Evolutionary conservation across 2,888 invertebrate species (phyloP), one percentile per base, ranked within the genome.

Genomic region (Gryllus longicercus): DNA sequence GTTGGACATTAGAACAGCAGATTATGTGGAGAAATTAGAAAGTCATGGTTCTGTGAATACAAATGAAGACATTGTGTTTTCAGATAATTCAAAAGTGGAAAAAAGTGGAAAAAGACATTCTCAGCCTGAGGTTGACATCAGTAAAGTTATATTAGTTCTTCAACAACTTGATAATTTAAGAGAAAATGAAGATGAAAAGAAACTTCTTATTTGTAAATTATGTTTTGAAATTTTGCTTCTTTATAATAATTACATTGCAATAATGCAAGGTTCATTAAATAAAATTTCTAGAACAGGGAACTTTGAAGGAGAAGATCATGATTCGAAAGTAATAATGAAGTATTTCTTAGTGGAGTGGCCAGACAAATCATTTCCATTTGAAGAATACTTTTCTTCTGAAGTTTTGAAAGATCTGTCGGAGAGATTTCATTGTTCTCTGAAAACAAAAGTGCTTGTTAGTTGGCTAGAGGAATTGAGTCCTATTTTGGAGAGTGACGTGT

Each of bases 301-400:
- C 38, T 38, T 38, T 38, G 38, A 38, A 38, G 38, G 38, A 38
- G 8, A 12, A 49, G 21, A 63, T 25, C 21, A 77, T 78, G 51
- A 63, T 63, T 49, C 49, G 75, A 14, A 50, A 51, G 49, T 38
- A 50, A 77, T 5, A 50, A 74, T 63, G 25, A 38, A 16, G 50
- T 50, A 21, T 51, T 63, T 63, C n/a, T 8, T 63, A 14, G n/a
- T 63, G 14, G 63, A 63, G n/a, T 63, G 63, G 63, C 14, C 63
- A 75, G 25, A 25, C 8, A 75, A 75, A 79, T 79, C 76, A 25
- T 85, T 85, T 82, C 85, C 85, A 8, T 84, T 85, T 50, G 81
- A 80, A 81, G 81, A 84, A 75, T 84, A 83, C 81, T 83, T 85
- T 75, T 81, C 83, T 51, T 81, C 82, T 49, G 83, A 84, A 21